Evolutionary conservation across 1,140 invertebrate genomes (phyloP).

Genomic region (Parapsyche elsis): DNA sequence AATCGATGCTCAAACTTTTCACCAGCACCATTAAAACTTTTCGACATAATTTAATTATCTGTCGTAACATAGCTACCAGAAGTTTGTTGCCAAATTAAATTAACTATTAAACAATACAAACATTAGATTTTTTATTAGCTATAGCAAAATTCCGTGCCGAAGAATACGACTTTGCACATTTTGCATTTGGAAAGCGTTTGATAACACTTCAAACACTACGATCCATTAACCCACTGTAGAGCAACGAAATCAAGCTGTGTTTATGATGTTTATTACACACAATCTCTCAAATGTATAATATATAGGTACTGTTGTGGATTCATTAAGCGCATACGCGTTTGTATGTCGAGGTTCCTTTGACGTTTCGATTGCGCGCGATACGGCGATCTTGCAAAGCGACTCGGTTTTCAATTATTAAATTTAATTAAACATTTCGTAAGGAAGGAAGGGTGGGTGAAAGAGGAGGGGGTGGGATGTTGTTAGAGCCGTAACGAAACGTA

Average conservation of each 20-base stretch:
- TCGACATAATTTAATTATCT: slow-evolving; percentile 7
- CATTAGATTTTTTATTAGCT: not conserved
- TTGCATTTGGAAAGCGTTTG: no score
- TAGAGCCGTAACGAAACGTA: no score
- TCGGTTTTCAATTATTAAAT: no score
- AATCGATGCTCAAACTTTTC: not conserved
- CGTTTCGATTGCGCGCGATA: not conserved
- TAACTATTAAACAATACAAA: not conserved
- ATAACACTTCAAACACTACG: no score
- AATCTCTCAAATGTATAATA: not conserved
- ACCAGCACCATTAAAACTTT: not conserved
- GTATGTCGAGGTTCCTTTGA: not conserved
- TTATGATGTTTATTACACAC: not conserved
- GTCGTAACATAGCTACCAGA: not conserved
- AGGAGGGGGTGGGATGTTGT: no score
- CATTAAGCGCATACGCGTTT: not conserved
- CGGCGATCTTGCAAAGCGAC: no score
- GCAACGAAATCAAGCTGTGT: not conserved
- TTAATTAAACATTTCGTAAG: no score
- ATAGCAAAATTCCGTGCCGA: not conserved
- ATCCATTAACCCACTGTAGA: no score
- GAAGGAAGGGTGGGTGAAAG: no score
- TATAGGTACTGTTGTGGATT: not conserved
- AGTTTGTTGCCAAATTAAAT: not conserved
- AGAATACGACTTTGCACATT: no score